A percentile compares a stretch with the other conserved stretches of the same genome.
Conservation (phyloP, 1,140 invertebrate genomes). For the Ctenoplectra terminalis region DNA sequence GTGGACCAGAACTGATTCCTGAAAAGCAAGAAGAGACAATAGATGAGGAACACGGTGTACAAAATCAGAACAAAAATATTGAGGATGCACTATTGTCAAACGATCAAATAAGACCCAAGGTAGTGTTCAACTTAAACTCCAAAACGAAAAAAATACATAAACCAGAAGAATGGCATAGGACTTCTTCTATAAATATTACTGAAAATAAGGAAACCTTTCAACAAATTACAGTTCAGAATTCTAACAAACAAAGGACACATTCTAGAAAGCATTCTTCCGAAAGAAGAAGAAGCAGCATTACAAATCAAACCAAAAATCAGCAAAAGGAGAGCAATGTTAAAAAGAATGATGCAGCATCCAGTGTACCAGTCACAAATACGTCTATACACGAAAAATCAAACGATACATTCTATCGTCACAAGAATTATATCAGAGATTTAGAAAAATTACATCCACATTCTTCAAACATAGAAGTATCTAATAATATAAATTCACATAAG, state of each 20-base stretch:
- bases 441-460: slow-evolving; percentile 17
- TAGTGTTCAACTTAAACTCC: slow-evolving; percentile 73
- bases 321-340: neutral
- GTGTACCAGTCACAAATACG: neutral
- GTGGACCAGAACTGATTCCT: neutral
- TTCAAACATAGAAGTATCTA: neutral
- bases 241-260: neutral
- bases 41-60: neutral
- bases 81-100: slow-evolving; percentile 1
- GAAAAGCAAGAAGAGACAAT: neutral
- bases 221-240: slow-evolving; percentile 13
- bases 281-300: slow-evolving; percentile 23
- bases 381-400: neutral
- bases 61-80: slow-evolving; percentile 20
- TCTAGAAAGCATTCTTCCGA: neutral
- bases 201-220: slow-evolving; percentile 41
- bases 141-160: slow-evolving; percentile 71
- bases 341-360: neutral
- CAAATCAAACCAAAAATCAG: neutral
- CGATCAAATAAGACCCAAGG: slow-evolving; percentile 69
- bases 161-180: slow-evolving; percentile 67
- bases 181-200: neutral
- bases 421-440: neutral
- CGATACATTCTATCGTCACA: neutral
- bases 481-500: neutral